Conservation (phyloP, 1,140 invertebrate species). For the Drosophila trapezifrons region DNA sequence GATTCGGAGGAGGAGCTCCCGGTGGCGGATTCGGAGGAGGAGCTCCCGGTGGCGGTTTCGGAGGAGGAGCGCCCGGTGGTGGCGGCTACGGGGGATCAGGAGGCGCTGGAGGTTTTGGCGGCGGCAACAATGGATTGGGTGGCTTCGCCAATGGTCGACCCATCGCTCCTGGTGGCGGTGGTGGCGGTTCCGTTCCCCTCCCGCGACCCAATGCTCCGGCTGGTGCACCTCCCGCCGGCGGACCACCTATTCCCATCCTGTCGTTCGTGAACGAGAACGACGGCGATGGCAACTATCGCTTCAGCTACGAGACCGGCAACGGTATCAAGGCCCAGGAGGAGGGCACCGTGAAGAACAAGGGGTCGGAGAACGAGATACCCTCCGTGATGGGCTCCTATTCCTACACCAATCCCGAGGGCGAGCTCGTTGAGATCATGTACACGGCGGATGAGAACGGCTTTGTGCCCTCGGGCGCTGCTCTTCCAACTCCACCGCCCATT, state of each 20-base stretch:
- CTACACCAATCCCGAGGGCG: slow-evolving; percentile 89
- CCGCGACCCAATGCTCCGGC: slow-evolving; percentile 41
- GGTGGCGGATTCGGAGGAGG: slow-evolving; percentile 58
- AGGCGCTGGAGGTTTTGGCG: slow-evolving; percentile 59
- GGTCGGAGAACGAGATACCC: slow-evolving; percentile 85
- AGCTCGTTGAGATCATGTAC: slow-evolving; percentile 87
- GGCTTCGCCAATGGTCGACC: slow-evolving; percentile 71
- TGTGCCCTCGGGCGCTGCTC: slow-evolving; percentile 87
- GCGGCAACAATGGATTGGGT: slow-evolving; percentile 75
- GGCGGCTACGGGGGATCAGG: not conserved
- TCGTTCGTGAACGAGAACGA: slow-evolving; percentile 86
- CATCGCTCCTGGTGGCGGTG: slow-evolving; percentile 37
- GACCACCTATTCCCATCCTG: slow-evolving; percentile 85
- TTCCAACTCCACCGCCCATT: slow-evolving; percentile 89
- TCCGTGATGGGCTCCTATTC: slow-evolving; percentile 88
- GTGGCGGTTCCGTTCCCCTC: slow-evolving; percentile 17
- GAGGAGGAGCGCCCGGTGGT: slow-evolving; percentile 73
- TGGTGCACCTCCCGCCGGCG: slow-evolving; percentile 52
- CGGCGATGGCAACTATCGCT: slow-evolving; percentile 86
- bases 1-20: slow-evolving; percentile 56
- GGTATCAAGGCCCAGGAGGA: slow-evolving; percentile 89
- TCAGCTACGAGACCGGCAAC: slow-evolving; percentile 86
- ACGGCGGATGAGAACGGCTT: slow-evolving; percentile 89
- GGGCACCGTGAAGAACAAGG: slow-evolving; percentile 87
- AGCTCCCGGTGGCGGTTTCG: slow-evolving; percentile 61